Conservation (phyloP, 2,888 invertebrate species). For the Bruchidius siliquastri region DNA sequence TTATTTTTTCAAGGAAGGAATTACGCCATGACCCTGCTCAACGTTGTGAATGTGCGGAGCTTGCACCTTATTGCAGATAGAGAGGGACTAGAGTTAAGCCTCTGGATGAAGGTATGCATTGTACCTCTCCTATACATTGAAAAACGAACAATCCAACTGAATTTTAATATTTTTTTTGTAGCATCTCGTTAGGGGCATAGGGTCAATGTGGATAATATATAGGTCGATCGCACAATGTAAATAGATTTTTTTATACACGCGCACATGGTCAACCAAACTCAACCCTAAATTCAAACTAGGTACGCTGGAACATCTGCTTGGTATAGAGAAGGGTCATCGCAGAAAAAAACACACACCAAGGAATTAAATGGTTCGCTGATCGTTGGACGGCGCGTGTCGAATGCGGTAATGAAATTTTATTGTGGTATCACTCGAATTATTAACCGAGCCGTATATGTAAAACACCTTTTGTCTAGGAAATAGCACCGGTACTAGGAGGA, state of each 20-base stretch:
- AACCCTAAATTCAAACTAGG: slow-evolving; percentile 16
- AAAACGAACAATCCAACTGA: not conserved
- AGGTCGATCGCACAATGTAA: slow-evolving; percentile 12
- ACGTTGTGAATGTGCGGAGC: too few relatives aligned
- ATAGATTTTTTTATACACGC: slow-evolving; percentile 25
- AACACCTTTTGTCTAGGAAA: slow-evolving; percentile 3
- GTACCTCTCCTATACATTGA: not conserved
- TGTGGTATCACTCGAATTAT: slow-evolving; percentile 11
- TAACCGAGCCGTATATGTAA: not conserved
- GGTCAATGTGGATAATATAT: slow-evolving; percentile 12
- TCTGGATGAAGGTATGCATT: not conserved
- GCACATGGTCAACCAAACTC: slow-evolving; percentile 30
- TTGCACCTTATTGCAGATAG: too few relatives aligned
- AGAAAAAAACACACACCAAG: slow-evolving; percentile 19
- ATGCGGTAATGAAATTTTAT: slow-evolving; percentile 36
- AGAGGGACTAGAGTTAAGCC: not conserved
- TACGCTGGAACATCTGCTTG: slow-evolving; percentile 26
- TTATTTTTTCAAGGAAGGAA: too few relatives aligned
- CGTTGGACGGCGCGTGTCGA: slow-evolving; percentile 27
- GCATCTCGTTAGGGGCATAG: slow-evolving; percentile 11
- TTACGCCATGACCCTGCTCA: too few relatives aligned
- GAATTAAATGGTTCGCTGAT: slow-evolving; percentile 15
- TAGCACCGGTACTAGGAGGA: not conserved
- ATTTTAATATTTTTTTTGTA: slow-evolving; percentile 8
- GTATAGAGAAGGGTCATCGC: slow-evolving; percentile 24